Evolutionary conservation across 2,888 invertebrate species (phyloP).

Genomic region (Lymantria dispar): DNA sequence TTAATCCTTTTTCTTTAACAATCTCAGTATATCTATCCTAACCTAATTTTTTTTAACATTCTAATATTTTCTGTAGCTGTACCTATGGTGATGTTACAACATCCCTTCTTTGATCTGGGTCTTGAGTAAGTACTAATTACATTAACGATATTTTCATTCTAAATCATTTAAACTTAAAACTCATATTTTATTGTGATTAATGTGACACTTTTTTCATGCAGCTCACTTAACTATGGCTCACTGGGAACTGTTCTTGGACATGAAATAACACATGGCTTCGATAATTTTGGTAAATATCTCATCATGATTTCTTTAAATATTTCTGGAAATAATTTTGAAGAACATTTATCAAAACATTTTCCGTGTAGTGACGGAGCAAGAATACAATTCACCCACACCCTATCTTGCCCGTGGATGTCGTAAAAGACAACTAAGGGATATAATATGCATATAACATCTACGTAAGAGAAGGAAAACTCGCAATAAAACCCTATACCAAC

Average conservation of each 20-base stretch:
- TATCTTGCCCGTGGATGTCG: too few relatives aligned
- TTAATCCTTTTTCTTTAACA: background rate
- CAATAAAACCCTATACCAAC: too few relatives aligned
- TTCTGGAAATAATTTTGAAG: too few relatives aligned
- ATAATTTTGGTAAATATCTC: slow-evolving; percentile 68
- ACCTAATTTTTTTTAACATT: slow-evolving; percentile 5
- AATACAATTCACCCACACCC: too few relatives aligned
- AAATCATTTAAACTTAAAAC: slow-evolving; percentile 1
- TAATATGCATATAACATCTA: too few relatives aligned
- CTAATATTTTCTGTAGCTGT: slow-evolving; percentile 81
- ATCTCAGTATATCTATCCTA: background rate
- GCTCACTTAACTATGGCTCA: slow-evolving; percentile 91
- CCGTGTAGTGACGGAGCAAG: too few relatives aligned
- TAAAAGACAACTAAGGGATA: too few relatives aligned
- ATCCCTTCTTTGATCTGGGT: slow-evolving; percentile 92
- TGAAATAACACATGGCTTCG: slow-evolving; percentile 85
- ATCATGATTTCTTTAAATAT: too few relatives aligned
- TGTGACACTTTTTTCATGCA: slow-evolving; percentile 52
- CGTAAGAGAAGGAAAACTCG: too few relatives aligned
- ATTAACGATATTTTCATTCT: slow-evolving; percentile 3
- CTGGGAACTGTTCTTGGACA: slow-evolving; percentile 91
- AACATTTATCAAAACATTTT: too few relatives aligned
- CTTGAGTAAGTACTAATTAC: slow-evolving; percentile 86
- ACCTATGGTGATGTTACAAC: slow-evolving; percentile 91
- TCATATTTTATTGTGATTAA: background rate